phyloP scores from a whole-genome alignment of 2,113 vertebrate genomes.

The Aspiorhynchus laticeps region DNA sequence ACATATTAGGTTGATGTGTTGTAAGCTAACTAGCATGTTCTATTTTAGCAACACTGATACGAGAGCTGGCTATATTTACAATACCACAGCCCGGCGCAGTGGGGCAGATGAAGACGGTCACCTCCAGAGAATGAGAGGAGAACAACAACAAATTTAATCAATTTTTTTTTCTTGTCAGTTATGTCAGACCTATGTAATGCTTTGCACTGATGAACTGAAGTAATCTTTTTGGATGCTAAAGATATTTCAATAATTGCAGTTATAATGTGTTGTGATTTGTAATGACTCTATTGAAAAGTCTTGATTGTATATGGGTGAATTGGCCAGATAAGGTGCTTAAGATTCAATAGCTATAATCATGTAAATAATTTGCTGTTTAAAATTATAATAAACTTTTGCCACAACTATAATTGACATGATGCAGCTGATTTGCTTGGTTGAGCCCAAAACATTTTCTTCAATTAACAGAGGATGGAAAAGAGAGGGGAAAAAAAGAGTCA shows the following conservation, averaged over 20 bases:
- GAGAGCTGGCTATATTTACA: slow-evolving; percentile 79
- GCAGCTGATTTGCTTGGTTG: background rate
- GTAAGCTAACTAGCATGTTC: background rate
- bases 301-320: background rate
- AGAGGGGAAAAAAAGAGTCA: background rate
- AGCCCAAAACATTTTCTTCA: background rate
- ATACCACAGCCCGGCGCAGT: slow-evolving; percentile 71
- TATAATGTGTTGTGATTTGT: background rate
- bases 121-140: slow-evolving; percentile 37
- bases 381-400: background rate
- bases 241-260: background rate
- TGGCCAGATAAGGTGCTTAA: background rate
- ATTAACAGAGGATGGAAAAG: background rate
- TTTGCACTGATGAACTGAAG: background rate
- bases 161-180: background rate
- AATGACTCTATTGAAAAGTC: background rate
- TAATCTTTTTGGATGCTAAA: background rate
- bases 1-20: background rate
- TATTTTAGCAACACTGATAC: slow-evolving; percentile 73
- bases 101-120: background rate
- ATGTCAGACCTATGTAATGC: background rate
- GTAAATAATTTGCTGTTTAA: background rate
- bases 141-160: slow-evolving; percentile 58
- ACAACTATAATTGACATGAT: background rate
- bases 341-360: background rate